Base-by-base conservation (phyloP, 2,113 vertebrate species). In the Grantiella picta region DNA sequence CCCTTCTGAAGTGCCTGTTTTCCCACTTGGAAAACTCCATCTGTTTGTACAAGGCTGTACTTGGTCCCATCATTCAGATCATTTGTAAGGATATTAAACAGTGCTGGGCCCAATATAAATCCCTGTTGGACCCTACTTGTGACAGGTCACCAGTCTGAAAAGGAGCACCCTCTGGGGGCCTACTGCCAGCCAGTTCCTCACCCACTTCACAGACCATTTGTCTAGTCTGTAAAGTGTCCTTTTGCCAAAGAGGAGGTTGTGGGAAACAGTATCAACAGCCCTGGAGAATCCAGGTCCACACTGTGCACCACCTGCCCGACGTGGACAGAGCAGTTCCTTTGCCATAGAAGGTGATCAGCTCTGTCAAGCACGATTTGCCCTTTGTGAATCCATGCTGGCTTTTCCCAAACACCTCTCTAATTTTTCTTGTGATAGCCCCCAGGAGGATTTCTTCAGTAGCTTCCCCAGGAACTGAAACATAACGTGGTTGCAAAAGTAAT, bases 261-360 rank as follows among this genome's bases (percentile, higher is more conserved):
- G 31, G 61, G 27, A 65, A 86, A 21, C 40, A 0, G 3, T 12
- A 21, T 36, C 1, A 2, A 49, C 68, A 49, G 4, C 47, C 40
- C 63, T 68, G 54, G 2, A 81, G 47, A 86, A 44, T 61, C 3
- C 68, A 42, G 18, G 29, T 42, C 4, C 14, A 18, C 31, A 42
- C 1, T 36, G 7, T 42, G 1, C 0, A 1, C 17, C 0, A 0
- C 3, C 35, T 0, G 0, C 15, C 31, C 5, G 22, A 9, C 47
- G 21, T 29, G 40, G 24, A 28, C 13, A 0, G 0, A 29, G 35
- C 27, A 80, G 22, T 56, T 81, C 24, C 35, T 73, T 21, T 61
- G 19, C 36, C 9, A 6, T 0, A 49, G 45, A 60, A 53, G 18
- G 35, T 15, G 5, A 60, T 47, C 29, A 23, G 15, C 10, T 80